These are phyloP conservation scores for Germaria angustata DNA, from an alignment of 2,888 invertebrate species.

Conservation along the genomic window DNA sequence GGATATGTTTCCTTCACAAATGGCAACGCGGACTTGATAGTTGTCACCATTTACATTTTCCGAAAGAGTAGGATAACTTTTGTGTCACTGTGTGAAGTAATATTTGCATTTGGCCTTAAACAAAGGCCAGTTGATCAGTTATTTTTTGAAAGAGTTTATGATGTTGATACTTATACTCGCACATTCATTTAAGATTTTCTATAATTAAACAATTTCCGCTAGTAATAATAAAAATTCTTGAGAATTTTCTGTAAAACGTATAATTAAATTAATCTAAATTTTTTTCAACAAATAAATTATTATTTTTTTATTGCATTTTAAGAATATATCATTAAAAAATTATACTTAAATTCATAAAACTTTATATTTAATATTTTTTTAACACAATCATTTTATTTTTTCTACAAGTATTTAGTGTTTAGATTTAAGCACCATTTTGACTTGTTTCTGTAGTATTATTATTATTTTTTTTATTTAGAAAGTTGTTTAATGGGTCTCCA, in stretches of 20 bases:
- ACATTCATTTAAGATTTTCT: background rate
- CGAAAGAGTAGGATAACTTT: no score
- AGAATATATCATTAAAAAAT: constrained; percentile 1
- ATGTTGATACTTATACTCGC: background rate
- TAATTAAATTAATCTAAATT: constrained; percentile 15
- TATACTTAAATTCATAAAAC: background rate
- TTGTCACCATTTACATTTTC: no score
- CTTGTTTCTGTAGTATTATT: background rate
- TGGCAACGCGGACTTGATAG: no score
- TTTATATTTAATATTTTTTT: background rate
- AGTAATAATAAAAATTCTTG: background rate
- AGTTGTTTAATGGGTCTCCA: constrained; percentile 87
- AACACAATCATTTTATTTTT: background rate
- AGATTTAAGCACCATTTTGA: background rate
- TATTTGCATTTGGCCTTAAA: no score
- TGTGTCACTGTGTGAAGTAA: no score
- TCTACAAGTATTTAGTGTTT: background rate
- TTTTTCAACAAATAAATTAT: background rate
- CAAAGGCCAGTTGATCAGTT: no score
- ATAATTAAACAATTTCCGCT: constrained; percentile 45
- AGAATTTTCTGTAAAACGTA: constrained; percentile 25
- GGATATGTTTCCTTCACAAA: no score
- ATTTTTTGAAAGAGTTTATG: no score
- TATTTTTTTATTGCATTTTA: constrained; percentile 12
- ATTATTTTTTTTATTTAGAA: constrained; percentile 49